Percentiles rank a stretch among this genome's conserved stretches.
These are phyloP conservation scores for Parauchenoglanis ngamensis DNA, from an alignment of 2,797 vertebrate genomes.

Conservation along the genomic window DNA sequence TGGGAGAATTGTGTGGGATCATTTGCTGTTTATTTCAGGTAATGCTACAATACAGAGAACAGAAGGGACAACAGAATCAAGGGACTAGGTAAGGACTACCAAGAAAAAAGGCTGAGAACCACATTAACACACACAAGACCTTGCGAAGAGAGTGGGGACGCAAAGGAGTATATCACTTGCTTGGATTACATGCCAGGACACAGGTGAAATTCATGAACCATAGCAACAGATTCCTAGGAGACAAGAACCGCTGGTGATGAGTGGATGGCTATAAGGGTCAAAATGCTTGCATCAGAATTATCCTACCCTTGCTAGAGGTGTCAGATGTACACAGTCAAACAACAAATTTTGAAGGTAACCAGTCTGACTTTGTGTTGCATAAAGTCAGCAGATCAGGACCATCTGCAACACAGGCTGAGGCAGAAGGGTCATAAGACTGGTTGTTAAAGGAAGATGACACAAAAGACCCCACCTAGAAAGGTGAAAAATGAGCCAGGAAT, in stretches of 20 bases:
- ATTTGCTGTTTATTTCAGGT: neutral
- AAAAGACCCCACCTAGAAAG: neutral
- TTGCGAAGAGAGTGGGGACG: neutral
- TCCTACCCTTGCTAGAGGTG: neutral
- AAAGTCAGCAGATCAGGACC: neutral
- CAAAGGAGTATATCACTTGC: neutral
- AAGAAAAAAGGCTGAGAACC: neutral
- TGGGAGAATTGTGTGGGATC: neutral
- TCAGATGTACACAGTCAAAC: neutral
- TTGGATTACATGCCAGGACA: neutral
- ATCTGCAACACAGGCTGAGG: neutral
- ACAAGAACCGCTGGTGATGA: neutral
- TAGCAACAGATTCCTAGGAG: slow-evolving; percentile 26
- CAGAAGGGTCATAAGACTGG: neutral
- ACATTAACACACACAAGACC: neutral
- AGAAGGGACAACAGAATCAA: neutral
- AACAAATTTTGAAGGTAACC: neutral
- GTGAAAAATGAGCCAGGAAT: neutral
- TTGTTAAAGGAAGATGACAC: neutral
- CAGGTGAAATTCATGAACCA: slow-evolving; percentile 26
- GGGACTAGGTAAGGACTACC: neutral
- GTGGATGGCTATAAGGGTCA: slow-evolving; percentile 17
- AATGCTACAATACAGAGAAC: neutral
- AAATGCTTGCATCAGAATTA: neutral
- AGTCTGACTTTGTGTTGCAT: neutral